Evolutionary conservation across 2,113 vertebrate species (phyloP).

Genomic region (Ovibos moschatus): DNA sequence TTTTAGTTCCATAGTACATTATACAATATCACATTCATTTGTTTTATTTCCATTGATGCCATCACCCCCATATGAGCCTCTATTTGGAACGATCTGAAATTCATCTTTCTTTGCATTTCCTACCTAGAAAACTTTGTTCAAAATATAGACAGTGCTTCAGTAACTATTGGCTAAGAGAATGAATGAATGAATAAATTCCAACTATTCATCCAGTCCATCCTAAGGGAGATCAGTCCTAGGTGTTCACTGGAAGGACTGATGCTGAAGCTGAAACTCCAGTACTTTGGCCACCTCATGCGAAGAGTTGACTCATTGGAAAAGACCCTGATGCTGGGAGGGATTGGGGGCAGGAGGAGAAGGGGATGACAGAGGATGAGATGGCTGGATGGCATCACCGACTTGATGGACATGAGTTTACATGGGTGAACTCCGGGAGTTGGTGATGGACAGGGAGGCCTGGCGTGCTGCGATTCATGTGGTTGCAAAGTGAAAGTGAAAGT

Average conservation of each 20-base stretch:
- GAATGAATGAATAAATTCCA: not conserved
- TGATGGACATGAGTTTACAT: not conserved
- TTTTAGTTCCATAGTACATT: not conserved
- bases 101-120: not conserved
- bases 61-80: not conserved
- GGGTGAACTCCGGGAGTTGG: not conserved
- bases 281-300: not conserved
- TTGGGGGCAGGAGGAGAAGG: not conserved
- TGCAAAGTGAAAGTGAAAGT: not conserved
- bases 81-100: not conserved
- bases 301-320: not conserved
- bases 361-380: not conserved
- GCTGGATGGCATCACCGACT: not conserved
- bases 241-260: not conserved
- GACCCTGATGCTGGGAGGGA: not conserved
- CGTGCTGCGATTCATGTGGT: rapidly evolving
- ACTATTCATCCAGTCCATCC: not conserved
- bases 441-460: not conserved
- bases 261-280: not conserved
- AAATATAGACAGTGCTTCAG: not conserved
- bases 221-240: not conserved
- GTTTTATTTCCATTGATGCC: not conserved
- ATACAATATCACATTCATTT: not conserved
- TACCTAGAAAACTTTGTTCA: not conserved
- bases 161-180: not conserved